Evolutionary conservation across 2,797 vertebrate genomes (phyloP).

Genomic region (Syngnathus acus): DNA sequence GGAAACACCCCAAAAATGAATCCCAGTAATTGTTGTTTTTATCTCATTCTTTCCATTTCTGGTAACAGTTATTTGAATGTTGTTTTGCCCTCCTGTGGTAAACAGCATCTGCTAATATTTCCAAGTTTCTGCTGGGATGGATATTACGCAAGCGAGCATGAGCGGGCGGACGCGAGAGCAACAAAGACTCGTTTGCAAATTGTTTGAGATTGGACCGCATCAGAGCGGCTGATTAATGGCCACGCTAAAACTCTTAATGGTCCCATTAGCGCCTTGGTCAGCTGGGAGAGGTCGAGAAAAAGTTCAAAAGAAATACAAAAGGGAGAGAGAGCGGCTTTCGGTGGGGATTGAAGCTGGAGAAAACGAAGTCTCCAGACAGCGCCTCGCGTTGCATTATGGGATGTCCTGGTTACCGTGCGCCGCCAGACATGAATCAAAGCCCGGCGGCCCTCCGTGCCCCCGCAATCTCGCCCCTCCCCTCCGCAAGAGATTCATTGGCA

Average conservation of each 20-base stretch:
- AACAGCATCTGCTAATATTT: not conserved
- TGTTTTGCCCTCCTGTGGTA: no score
- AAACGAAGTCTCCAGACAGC: conserved; percentile 61
- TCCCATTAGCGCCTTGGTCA: conserved; percentile 38
- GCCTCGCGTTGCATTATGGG: conserved; percentile 57
- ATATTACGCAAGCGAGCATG: no score
- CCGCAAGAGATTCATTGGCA: conserved; percentile 55
- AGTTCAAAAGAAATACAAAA: conserved; percentile 16
- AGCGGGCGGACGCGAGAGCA: conserved; percentile 10
- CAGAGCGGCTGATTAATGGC: conserved; percentile 54
- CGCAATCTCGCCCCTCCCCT: conserved; percentile 22
- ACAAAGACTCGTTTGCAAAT: conserved; percentile 10
- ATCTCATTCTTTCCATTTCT: no score
- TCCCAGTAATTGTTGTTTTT: no score
- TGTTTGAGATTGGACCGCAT: conserved; percentile 29
- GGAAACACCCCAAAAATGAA: no score
- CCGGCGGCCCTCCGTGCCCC: conserved; percentile 37
- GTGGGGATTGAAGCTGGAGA: conserved; percentile 35
- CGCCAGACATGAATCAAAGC: conserved; percentile 62
- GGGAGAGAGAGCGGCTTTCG: conserved; percentile 29
- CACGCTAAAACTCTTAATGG: conserved; percentile 53
- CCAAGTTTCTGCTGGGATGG: not conserved
- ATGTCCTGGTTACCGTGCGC: conserved; percentile 35
- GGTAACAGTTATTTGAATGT: no score
- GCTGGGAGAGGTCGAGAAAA: conserved; percentile 41